These are phyloP conservation scores for Lepidocyrtinus sp. DNA, from an alignment of 2,888 invertebrate genomes.

Conservation along the genomic window DNA sequence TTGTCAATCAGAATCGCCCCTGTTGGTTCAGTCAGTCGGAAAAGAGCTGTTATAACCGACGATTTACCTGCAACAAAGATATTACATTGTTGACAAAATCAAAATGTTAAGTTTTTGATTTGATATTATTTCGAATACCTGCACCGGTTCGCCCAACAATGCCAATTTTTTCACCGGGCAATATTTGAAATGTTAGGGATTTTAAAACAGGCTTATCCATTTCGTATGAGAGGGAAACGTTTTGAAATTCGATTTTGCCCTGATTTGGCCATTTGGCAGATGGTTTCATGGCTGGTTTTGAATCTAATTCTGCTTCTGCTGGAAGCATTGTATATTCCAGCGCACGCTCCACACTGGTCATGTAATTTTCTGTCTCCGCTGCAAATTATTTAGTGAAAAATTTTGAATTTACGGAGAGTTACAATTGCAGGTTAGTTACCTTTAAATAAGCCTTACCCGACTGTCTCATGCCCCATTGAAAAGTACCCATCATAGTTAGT, in stretches of 20 bases:
- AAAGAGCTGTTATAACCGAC: constrained; percentile 87
- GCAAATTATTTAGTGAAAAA: constrained; percentile 58
- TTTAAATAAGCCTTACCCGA: constrained; percentile 17
- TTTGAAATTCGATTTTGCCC: constrained; percentile 70
- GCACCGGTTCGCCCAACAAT: constrained; percentile 76
- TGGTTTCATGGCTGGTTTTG: constrained; percentile 56
- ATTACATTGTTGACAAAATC: neutral
- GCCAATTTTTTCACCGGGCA: constrained; percentile 69
- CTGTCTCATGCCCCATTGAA: constrained; percentile 62
- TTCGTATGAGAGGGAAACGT: constrained; percentile 72
- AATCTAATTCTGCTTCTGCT: constrained; percentile 50
- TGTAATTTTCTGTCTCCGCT: constrained; percentile 61
- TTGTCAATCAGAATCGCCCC: constrained; percentile 90
- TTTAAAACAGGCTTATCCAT: constrained; percentile 72
- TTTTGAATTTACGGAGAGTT: too few relatives aligned
- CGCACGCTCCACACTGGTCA: constrained; percentile 66
- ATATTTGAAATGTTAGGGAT: constrained; percentile 72
- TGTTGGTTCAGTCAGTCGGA: constrained; percentile 89
- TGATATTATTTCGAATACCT: neutral
- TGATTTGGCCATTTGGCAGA: constrained; percentile 73
- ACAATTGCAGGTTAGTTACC: too few relatives aligned
- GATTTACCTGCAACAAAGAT: constrained; percentile 89
- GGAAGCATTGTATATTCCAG: constrained; percentile 64
- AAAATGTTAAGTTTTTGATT: neutral
- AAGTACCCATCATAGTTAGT: constrained; percentile 40